A percentile compares a stretch with the other conserved stretches of the same genome.
Conservation (phyloP, 2,888 invertebrate species). For the Volucella bombylans region DNA sequence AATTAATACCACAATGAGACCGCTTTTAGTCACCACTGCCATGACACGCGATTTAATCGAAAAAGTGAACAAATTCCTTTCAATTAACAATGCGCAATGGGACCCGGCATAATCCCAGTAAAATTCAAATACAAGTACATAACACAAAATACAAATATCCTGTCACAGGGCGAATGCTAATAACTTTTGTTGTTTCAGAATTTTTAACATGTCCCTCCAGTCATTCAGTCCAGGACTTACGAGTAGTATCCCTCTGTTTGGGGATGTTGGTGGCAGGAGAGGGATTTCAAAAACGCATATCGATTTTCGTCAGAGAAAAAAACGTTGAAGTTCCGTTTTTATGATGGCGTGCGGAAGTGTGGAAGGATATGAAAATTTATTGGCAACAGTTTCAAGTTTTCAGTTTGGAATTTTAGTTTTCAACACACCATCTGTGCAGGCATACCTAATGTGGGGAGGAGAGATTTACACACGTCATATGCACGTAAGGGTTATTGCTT, state of each 20-base stretch:
- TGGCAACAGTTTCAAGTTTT: no score
- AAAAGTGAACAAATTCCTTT: neutral
- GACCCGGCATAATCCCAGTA: constrained; percentile 8
- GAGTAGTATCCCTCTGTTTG: no score
- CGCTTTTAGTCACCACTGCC: constrained; percentile 10
- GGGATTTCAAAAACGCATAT: neutral
- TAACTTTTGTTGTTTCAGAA: constrained; percentile 24
- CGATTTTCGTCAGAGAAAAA: neutral
- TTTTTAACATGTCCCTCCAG: constrained; percentile 17
- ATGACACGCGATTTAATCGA: neutral
- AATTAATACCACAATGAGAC: constrained; percentile 19
- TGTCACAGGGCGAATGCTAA: constrained; percentile 35
- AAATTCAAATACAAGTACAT: neutral
- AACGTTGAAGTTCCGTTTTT: neutral
- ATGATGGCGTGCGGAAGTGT: no score
- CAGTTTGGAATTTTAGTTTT: no score
- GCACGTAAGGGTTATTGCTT: neutral
- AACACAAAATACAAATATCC: constrained; percentile 33
- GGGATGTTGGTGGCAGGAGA: neutral
- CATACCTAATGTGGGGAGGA: neutral
- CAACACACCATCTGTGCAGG: no score
- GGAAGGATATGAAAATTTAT: no score
- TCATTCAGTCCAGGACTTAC: no score
- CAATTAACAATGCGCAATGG: constrained; percentile 1
- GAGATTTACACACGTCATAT: constrained; percentile 10